Evolutionary conservation across 2,113 vertebrate genomes (phyloP).

Genomic region (Rallus limicola): DNA sequence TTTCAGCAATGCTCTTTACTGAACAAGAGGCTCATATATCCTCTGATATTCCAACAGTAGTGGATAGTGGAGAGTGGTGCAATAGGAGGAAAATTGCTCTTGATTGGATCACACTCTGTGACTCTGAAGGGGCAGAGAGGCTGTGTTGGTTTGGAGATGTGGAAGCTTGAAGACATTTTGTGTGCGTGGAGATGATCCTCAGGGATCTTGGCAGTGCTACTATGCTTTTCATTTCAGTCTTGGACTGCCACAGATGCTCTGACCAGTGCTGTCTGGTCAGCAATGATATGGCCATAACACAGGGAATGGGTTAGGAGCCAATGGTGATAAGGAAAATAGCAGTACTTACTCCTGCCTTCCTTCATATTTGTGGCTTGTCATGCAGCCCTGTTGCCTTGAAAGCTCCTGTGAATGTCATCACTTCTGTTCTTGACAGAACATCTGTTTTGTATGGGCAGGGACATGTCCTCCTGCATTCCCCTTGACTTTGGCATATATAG

Average conservation of each 20-base stretch:
- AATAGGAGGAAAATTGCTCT: neutral
- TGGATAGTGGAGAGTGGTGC: neutral
- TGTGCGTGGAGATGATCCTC: neutral
- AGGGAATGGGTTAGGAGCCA: neutral
- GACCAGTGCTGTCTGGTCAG: neutral
- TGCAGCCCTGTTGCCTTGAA: rapidly evolving
- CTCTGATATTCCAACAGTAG: neutral
- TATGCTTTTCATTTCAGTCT: neutral
- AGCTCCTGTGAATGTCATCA: rapidly evolving
- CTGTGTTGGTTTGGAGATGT: neutral
- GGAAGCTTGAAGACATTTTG: neutral
- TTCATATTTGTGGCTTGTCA: neutral
- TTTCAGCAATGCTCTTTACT: neutral
- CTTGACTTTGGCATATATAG: neutral
- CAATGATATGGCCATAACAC: neutral
- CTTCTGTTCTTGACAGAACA: neutral
- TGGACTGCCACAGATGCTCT: neutral
- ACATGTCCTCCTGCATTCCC: neutral
- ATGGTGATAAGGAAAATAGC: neutral
- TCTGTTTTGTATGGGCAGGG: neutral
- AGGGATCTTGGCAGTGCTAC: neutral
- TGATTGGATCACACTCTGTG: neutral
- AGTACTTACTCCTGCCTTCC: neutral
- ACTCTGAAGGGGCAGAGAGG: neutral
- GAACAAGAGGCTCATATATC: neutral